phyloP scores from a whole-genome alignment of 1,140 invertebrate species.

The Caenorhabditis elegans region WBcel235 BX284606.5:14591001-14591500 shows the following conservation, averaged over 20 bases:
- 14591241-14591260: too few relatives aligned
- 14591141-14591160: constrained; percentile 32
- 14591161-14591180: constrained; percentile 35
- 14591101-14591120: constrained; percentile 27
- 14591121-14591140: constrained; percentile 9
- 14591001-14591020: too few relatives aligned
- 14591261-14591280: too few relatives aligned
- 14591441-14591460: background rate
- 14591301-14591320: background rate
- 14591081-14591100: too few relatives aligned
- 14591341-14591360: constrained; percentile 17
- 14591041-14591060: too few relatives aligned
- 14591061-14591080: too few relatives aligned
- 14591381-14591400: background rate
- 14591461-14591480: too few relatives aligned
- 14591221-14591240: too few relatives aligned
- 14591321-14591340: constrained; percentile 4
- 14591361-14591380: constrained; percentile 34
- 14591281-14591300: constrained; percentile 17
- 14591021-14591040: too few relatives aligned
- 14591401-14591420: too few relatives aligned
- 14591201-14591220: background rate
- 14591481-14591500: too few relatives aligned
- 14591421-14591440: too few relatives aligned
- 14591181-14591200: background rate